Conservation (phyloP, 2,888 invertebrate genomes). For the Drosophila falleni region DNA sequence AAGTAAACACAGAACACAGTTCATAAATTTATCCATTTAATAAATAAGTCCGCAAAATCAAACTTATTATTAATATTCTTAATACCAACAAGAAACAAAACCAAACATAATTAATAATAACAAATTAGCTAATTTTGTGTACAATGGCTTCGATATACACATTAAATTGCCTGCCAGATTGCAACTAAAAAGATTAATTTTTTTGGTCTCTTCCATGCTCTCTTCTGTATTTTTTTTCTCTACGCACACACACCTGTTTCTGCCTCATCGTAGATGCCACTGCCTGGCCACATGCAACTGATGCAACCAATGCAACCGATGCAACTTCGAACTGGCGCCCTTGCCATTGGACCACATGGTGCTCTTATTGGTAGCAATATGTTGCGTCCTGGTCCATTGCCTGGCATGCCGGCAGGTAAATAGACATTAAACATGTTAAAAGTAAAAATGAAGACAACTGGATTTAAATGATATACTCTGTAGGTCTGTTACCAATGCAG, state of each 20-base stretch:
- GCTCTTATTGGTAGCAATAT: slow-evolving; percentile 84
- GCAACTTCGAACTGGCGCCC: slow-evolving; percentile 82
- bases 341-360: slow-evolving; percentile 84
- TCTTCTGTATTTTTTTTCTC: slow-evolving; percentile 68
- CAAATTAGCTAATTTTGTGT: slow-evolving; percentile 80
- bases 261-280: slow-evolving; percentile 10
- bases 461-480: background rate
- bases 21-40: slow-evolving; percentile 65
- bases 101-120: slow-evolving; percentile 71
- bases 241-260: slow-evolving; percentile 16
- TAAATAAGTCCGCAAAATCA: slow-evolving; percentile 63
- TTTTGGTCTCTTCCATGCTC: slow-evolving; percentile 69
- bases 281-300: slow-evolving; percentile 70
- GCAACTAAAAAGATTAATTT: slow-evolving; percentile 52
- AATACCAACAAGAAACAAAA: slow-evolving; percentile 52
- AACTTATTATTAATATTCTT: slow-evolving; percentile 69
- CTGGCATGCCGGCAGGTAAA: slow-evolving; percentile 85
- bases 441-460: background rate
- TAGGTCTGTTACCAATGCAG: slow-evolving; percentile 85
- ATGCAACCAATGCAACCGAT: slow-evolving; percentile 85
- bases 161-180: slow-evolving; percentile 13
- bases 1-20: slow-evolving; percentile 30
- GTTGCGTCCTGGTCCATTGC: slow-evolving; percentile 81
- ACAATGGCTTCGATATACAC: slow-evolving; percentile 78
- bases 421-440: slow-evolving; percentile 12